A percentile compares a stretch with the other conserved stretches of the same genome.
Conservation (phyloP, 1,140 invertebrate genomes). For the Trachymyrmex septentrionalis region DNA sequence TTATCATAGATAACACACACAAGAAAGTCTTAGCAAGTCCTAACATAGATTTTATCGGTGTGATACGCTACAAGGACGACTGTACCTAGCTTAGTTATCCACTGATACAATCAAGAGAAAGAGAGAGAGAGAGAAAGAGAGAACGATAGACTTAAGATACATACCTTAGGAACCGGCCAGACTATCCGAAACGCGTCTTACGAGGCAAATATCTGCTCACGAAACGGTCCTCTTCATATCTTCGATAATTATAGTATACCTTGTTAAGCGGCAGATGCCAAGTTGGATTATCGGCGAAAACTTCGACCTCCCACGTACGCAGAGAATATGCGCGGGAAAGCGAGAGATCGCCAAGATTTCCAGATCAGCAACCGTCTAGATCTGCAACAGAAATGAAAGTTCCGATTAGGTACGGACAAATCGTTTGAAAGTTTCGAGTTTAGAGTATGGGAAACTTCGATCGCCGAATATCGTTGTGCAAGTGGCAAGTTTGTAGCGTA, state of each 20-base stretch:
- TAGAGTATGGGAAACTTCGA: slow-evolving; percentile 26
- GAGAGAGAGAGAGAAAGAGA: slow-evolving; percentile 4
- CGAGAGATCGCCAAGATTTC: slow-evolving; percentile 47
- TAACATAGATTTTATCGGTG: not conserved
- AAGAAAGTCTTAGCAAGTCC: not conserved
- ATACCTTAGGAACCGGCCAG: not conserved
- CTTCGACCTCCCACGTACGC: slow-evolving; percentile 60
- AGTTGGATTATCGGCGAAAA: slow-evolving; percentile 73
- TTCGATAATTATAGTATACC: slow-evolving; percentile 69
- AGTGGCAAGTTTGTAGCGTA: slow-evolving; percentile 11
- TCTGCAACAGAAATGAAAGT: slow-evolving; percentile 54
- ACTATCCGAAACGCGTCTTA: slow-evolving; percentile 22
- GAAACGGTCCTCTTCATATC: slow-evolving; percentile 47
- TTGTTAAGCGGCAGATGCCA: slow-evolving; percentile 66
- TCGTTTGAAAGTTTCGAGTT: slow-evolving; percentile 50
- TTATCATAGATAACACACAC: slow-evolving; percentile 21
- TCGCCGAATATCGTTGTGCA: not conserved
- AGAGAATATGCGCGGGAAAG: slow-evolving; percentile 65
- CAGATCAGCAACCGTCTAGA: slow-evolving; percentile 14
- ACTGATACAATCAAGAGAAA: not conserved
- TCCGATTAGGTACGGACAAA: slow-evolving; percentile 54
- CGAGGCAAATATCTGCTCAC: slow-evolving; percentile 20
- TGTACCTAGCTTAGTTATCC: slow-evolving; percentile 20
- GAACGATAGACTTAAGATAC: slow-evolving; percentile 6
- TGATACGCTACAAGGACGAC: slow-evolving; percentile 47